phyloP scores from a whole-genome alignment of 2,888 invertebrate species.

The Drosophila borborema region DNA sequence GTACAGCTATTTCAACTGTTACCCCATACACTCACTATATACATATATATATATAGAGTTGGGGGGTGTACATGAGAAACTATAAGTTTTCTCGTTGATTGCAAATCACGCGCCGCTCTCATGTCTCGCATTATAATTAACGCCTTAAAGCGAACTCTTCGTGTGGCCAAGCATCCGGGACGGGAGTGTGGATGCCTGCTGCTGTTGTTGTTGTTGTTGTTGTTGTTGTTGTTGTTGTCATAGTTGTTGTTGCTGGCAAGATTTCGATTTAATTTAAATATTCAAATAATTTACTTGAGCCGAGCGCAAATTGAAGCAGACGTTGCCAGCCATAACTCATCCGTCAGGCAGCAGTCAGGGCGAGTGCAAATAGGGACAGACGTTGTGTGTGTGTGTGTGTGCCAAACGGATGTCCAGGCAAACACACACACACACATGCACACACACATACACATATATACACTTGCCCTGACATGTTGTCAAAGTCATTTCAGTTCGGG shows the following conservation, averaged over 20 bases:
- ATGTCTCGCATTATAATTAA: slow-evolving; percentile 71
- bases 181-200: slow-evolving; percentile 22
- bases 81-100: slow-evolving; percentile 43
- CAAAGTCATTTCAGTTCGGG: slow-evolving; percentile 69
- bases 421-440: slow-evolving; percentile 17
- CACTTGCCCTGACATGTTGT: slow-evolving; percentile 56
- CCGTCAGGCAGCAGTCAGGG: slow-evolving; percentile 21
- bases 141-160: slow-evolving; percentile 55
- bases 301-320: slow-evolving; percentile 50
- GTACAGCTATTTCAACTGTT: not conserved
- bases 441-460: slow-evolving; percentile 8
- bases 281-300: slow-evolving; percentile 74
- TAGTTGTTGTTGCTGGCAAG: slow-evolving; percentile 42
- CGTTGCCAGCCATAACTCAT: slow-evolving; percentile 72
- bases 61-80: not conserved
- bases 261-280: slow-evolving; percentile 78
- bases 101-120: slow-evolving; percentile 58
- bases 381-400: not conserved
- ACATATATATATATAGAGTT: too few species aligned
- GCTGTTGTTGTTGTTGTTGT: slow-evolving; percentile 30
- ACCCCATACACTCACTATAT: too few species aligned
- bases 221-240: slow-evolving; percentile 15
- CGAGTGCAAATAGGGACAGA: slow-evolving; percentile 7
- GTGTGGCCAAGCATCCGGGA: slow-evolving; percentile 40
- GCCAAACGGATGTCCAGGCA: slow-evolving; percentile 39